phyloP scores from a whole-genome alignment of 92 coral and sea anemone species.

The Epizoanthus illoricatus region DNA sequence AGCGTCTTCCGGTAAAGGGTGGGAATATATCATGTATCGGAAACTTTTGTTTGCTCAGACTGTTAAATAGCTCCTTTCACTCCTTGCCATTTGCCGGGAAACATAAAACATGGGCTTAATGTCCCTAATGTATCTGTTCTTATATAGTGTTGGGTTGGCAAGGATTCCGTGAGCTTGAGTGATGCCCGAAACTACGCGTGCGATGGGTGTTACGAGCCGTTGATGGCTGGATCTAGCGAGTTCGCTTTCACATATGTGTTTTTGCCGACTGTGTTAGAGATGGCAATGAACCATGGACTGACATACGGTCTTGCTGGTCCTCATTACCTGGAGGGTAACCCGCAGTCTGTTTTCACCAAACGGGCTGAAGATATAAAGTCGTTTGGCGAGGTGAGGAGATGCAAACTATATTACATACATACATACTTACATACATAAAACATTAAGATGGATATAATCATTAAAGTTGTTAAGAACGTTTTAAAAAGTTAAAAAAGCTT shows the following conservation, averaged over 20 bases:
- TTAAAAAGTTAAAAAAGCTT: too few relatives aligned
- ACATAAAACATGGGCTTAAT: too few relatives aligned
- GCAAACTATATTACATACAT: neutral
- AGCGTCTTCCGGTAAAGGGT: too few relatives aligned
- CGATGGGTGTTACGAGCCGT: slow-evolving; percentile 86
- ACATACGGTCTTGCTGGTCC: slow-evolving; percentile 69
- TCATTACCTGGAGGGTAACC: slow-evolving; percentile 60
- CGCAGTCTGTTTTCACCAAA: slow-evolving; percentile 72
- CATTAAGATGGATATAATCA: too few relatives aligned
- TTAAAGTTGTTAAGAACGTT: too few relatives aligned
- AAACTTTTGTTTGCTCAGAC: too few relatives aligned
- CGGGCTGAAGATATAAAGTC: slow-evolving; percentile 61
- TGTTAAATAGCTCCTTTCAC: too few relatives aligned
- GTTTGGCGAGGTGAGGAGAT: slow-evolving; percentile 55
- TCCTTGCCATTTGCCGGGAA: too few relatives aligned
- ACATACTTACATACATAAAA: too few relatives aligned
- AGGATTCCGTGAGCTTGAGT: slow-evolving; percentile 42
- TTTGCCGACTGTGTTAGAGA: slow-evolving; percentile 66
- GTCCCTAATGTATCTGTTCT: too few relatives aligned
- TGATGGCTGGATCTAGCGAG: slow-evolving; percentile 70
- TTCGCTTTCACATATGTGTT: slow-evolving; percentile 70
- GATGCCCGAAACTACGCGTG: slow-evolving; percentile 63
- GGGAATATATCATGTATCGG: too few relatives aligned
- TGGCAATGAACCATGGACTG: slow-evolving; percentile 78
- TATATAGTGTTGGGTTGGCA: too few relatives aligned